Base-by-base conservation (phyloP, 2,888 invertebrate species). In the Macropis europaea region DNA sequence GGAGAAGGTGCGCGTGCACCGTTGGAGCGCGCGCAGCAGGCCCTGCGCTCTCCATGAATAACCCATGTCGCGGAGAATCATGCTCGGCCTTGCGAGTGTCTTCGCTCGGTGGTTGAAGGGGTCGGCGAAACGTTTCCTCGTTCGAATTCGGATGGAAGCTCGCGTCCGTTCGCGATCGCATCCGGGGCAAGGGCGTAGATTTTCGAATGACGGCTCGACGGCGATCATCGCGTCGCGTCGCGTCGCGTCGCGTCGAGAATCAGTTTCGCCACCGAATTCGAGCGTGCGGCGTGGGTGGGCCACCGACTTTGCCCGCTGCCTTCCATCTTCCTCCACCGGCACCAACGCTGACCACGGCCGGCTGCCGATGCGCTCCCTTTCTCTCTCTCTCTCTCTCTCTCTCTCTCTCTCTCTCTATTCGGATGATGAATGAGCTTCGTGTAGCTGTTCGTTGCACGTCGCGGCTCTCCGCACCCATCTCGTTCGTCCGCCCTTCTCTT, bases 251-350 rank as follows among this genome's bases (percentile, higher is more conserved):
- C 45, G 17, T 50, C 71, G 45, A 17, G 47, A 54, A 40, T 77
- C 56, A 52, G 75, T 50, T 70, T 74, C 73, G 84, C 85, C 84
- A 86, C 83, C 78, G 84, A 84, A 86, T 83, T 82, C 82, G 83
- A 83, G 77, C 81, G 77, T 72, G 73, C 85, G 70, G 83, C 86
- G 87, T 88, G 87, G 88, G 88, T 88, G 89, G 88, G 82, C 87
- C 54, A 36, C 77, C 67, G 61, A 60, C 74, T 56, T 72, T 52
- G 61, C 54, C 66, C 42, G 59, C 62, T 40, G 53, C 57, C 76
- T 68, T 47, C 38, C 9, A 24, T 28, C 43, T n/a, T 67, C 72
- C 67, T 59, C 59, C 52, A n/a, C n/a, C n/a, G n/a, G n/a, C 28
- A 30, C 43, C 66, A 53, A 26, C 38, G 62, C 40, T 36, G 64